These are phyloP conservation scores for Muntiacus reevesi DNA, from an alignment of 2,113 vertebrate genomes.

Conservation along the genomic window DNA sequence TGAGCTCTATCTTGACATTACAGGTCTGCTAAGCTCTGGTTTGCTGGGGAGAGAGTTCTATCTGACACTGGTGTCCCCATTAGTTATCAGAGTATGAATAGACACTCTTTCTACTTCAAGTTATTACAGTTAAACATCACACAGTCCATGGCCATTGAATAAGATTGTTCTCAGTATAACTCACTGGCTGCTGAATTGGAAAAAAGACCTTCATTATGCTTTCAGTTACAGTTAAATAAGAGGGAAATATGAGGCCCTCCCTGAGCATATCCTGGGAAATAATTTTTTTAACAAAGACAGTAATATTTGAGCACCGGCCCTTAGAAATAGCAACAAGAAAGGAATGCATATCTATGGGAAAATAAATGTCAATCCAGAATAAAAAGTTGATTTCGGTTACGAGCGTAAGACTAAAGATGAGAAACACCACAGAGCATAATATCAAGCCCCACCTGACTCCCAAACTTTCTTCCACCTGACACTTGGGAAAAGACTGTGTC, in stretches of 20 bases:
- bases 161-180: not conserved
- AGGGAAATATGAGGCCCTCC: slow-evolving; percentile 18
- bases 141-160: not conserved
- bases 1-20: not conserved
- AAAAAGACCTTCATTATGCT: not conserved
- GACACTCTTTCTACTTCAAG: not conserved
- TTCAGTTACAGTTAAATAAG: not conserved
- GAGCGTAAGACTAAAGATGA: not conserved
- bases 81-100: not conserved
- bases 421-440: not conserved
- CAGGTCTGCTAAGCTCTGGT: not conserved
- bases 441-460: not conserved
- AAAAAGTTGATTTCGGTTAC: not conserved
- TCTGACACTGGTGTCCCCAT: not conserved
- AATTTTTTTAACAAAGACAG: not conserved
- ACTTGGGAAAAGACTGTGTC: not conserved
- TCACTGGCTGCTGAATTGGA: not conserved
- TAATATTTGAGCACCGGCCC: not conserved
- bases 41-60: not conserved
- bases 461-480: not conserved
- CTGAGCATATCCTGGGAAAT: not conserved
- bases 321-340: not conserved
- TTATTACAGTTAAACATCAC: not conserved
- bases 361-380: not conserved
- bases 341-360: not conserved